A percentile compares a stretch with the other conserved stretches of the same genome.
Conservation (phyloP, 2,113 vertebrate genomes). For the Myanophis thanlyinensis region DNA sequence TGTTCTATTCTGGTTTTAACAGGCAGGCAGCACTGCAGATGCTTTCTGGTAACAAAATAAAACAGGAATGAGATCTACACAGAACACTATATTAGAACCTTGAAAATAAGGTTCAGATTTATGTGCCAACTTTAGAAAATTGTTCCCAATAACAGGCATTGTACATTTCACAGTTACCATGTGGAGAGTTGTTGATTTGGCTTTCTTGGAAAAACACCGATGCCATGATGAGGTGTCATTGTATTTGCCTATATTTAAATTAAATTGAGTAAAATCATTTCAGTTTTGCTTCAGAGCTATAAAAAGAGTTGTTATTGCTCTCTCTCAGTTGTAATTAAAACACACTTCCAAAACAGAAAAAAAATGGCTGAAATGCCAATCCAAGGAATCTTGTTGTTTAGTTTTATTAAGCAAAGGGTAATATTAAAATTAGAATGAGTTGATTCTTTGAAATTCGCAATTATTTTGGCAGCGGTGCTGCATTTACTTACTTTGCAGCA, state of each 20-base stretch:
- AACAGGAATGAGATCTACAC: conserved; percentile 52
- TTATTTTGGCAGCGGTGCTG: not conserved
- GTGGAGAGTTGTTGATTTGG: conserved; percentile 73
- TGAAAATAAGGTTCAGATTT: conserved; percentile 70
- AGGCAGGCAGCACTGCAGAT: conserved; percentile 65
- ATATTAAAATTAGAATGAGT: not conserved
- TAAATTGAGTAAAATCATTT: conserved; percentile 40
- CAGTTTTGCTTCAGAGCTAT: conserved; percentile 54
- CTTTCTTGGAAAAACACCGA: conserved; percentile 71
- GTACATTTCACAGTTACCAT: conserved; percentile 76
- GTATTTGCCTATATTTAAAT: conserved; percentile 61
- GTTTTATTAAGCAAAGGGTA: conserved; percentile 41
- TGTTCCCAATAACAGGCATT: conserved; percentile 72
- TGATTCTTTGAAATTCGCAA: not conserved
- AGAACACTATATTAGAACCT: conserved; percentile 69
- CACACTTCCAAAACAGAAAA: conserved; percentile 12
- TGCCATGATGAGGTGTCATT: conserved; percentile 72
- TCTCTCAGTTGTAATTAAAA: conserved; percentile 42
- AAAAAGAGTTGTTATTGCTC: conserved; percentile 50
- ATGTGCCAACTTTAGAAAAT: conserved; percentile 74
- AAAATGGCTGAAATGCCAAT: conserved; percentile 28
- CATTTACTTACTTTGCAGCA: not conserved
- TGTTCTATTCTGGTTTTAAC: conserved; percentile 68
- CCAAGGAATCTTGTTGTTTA: conserved; percentile 39
- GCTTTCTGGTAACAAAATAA: conserved; percentile 70